These are phyloP conservation scores for Thamnophis elegans DNA, from an alignment of 2,797 vertebrate species.

Conservation along the genomic window DNA sequence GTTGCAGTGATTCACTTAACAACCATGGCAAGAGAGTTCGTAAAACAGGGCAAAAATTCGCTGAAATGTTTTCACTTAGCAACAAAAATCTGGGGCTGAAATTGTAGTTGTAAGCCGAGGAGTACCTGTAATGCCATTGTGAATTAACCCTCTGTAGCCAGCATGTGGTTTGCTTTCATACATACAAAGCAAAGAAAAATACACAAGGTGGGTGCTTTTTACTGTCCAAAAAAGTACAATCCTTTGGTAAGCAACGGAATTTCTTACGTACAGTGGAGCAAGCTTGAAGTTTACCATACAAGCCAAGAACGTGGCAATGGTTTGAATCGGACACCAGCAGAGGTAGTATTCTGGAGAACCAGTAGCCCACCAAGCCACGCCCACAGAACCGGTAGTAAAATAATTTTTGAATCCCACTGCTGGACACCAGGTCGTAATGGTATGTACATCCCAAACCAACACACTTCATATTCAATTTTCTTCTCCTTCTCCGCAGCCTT, in stretches of 20 bases:
- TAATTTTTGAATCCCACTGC: too few relatives aligned
- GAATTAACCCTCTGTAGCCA: background rate
- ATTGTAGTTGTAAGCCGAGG: too few relatives aligned
- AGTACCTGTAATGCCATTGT: background rate
- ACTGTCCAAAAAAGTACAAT: background rate
- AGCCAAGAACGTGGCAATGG: background rate
- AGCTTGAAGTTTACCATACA: background rate
- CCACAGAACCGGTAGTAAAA: too few relatives aligned
- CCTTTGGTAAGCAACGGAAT: background rate
- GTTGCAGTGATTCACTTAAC: too few relatives aligned
- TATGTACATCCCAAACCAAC: background rate
- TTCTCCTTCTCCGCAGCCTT: background rate
- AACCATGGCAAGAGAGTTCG: accelerated
- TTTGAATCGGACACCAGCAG: too few relatives aligned
- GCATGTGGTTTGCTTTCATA: background rate
- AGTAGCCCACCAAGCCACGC: too few relatives aligned
- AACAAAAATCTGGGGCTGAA: too few relatives aligned
- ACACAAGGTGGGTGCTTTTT: background rate
- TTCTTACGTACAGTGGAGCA: background rate
- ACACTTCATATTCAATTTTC: background rate
- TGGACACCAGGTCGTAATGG: too few relatives aligned
- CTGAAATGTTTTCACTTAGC: too few relatives aligned
- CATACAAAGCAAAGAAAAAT: background rate
- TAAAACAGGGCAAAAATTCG: too few relatives aligned
- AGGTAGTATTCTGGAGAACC: too few relatives aligned